Evolutionary conservation across 2,113 vertebrate species (phyloP).

Genomic region (Amphiprion ocellaris): DNA sequence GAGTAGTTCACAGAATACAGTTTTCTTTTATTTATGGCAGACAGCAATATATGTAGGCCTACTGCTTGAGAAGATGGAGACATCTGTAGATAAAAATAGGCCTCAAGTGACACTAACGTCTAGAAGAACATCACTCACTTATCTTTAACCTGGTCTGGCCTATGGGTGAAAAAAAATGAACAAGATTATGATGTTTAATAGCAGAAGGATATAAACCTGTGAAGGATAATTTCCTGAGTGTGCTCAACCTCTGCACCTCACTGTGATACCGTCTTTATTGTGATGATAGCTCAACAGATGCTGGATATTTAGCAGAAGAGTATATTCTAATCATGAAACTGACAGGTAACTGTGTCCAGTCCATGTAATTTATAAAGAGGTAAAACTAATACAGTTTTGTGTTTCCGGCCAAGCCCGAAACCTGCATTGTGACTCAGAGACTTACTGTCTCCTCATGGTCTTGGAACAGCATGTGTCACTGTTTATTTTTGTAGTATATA

Average conservation of each 20-base stretch:
- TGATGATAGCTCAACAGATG: neutral
- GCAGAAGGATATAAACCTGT: neutral
- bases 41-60: too few relatives aligned
- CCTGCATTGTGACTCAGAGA: constrained; percentile 32
- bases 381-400: neutral
- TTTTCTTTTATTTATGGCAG: too few relatives aligned
- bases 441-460: constrained; percentile 30
- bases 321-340: constrained; percentile 5
- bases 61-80: too few relatives aligned
- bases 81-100: too few relatives aligned
- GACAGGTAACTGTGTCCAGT: neutral
- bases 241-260: neutral
- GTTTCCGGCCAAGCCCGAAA: constrained; percentile 34
- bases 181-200: neutral
- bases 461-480: constrained; percentile 30
- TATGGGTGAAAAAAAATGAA: too few relatives aligned
- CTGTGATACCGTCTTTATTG: neutral
- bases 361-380: constrained; percentile 20
- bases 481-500: constrained; percentile 42
- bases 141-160: too few relatives aligned
- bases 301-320: neutral
- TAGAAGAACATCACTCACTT: too few relatives aligned
- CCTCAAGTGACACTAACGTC: too few relatives aligned
- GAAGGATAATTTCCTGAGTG: neutral
- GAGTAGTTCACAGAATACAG: too few relatives aligned